A percentile compares a stretch with the other conserved stretches of the same genome.
Conservation (phyloP, 2,888 invertebrate genomes). For the Drosophila borborema region DNA sequence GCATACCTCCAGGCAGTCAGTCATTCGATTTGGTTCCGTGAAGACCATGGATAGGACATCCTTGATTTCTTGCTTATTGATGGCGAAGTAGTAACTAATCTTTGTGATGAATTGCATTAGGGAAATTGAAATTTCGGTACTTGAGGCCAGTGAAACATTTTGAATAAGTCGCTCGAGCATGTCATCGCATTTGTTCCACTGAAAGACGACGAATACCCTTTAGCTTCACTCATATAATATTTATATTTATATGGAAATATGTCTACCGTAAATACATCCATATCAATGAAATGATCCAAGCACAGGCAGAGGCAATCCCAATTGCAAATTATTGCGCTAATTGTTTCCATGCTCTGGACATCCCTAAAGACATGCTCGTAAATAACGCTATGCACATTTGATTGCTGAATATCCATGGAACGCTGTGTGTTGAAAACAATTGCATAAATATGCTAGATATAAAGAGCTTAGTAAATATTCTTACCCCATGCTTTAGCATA, state of each 20-base stretch:
- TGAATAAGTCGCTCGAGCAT: constrained; percentile 81
- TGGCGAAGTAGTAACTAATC: constrained; percentile 70
- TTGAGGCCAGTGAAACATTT: constrained; percentile 73
- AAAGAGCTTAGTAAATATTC: background rate
- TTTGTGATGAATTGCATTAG: constrained; percentile 74
- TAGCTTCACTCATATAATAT: background rate
- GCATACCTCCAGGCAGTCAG: constrained; percentile 60
- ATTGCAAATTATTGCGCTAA: constrained; percentile 56
- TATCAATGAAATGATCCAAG: constrained; percentile 70
- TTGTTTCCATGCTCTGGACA: constrained; percentile 69
- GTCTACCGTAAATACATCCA: constrained; percentile 73
- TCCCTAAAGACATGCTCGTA: constrained; percentile 79
- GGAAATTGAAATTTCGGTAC: constrained; percentile 62
- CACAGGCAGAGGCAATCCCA: constrained; percentile 83
- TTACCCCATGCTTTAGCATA: constrained; percentile 76
- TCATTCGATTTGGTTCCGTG: constrained; percentile 31
- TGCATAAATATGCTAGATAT: background rate
- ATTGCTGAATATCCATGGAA: constrained; percentile 62
- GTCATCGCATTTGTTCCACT: constrained; percentile 84
- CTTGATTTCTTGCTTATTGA: constrained; percentile 71
- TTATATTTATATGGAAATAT: background rate
- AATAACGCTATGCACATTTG: constrained; percentile 83
- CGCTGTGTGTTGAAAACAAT: constrained; percentile 45
- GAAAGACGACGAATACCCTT: background rate
- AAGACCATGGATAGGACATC: constrained; percentile 48